These are phyloP conservation scores for Zoroaster sp. DNA, from an alignment of 53 echinoderm and acorn worm genomes.

Conservation along the genomic window DNA sequence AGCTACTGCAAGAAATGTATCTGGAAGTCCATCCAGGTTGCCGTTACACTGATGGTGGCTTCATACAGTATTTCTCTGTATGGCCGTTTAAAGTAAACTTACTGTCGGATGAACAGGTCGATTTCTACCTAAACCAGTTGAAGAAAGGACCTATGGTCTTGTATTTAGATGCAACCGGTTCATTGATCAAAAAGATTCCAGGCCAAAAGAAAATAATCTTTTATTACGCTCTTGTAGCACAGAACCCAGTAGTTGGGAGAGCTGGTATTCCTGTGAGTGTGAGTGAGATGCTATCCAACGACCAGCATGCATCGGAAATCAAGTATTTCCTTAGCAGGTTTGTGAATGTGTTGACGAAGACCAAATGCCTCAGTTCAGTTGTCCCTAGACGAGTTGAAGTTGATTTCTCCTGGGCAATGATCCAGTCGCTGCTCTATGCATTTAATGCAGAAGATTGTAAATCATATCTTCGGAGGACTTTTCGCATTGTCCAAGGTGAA, in stretches of 20 bases:
- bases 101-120: conserved; percentile 11
- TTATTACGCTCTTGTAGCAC: conserved; percentile 39
- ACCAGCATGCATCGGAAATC: conserved; percentile 53
- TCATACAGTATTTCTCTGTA: conserved; percentile 42
- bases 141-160: conserved; percentile 18
- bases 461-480: too few species aligned
- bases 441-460: too few species aligned
- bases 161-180: conserved; percentile 55
- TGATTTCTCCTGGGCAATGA: conserved; percentile 56
- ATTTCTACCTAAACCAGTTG: neutral
- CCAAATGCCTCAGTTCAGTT: neutral
- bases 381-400: conserved; percentile 30
- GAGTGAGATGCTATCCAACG: conserved; percentile 55
- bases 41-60: conserved; percentile 40
- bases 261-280: conserved; percentile 43
- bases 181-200: conserved; percentile 47
- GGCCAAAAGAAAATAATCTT: conserved; percentile 42
- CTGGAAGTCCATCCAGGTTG: conserved; percentile 19
- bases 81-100: conserved; percentile 55
- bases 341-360: conserved; percentile 14
- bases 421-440: conserved; percentile 28
- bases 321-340: conserved; percentile 33
- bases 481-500: too few species aligned
- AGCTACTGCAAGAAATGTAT: conserved; percentile 45
- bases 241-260: conserved; percentile 28